phyloP scores from a whole-genome alignment of 2,888 invertebrate species.

The Petrophora chlorosata region DNA sequence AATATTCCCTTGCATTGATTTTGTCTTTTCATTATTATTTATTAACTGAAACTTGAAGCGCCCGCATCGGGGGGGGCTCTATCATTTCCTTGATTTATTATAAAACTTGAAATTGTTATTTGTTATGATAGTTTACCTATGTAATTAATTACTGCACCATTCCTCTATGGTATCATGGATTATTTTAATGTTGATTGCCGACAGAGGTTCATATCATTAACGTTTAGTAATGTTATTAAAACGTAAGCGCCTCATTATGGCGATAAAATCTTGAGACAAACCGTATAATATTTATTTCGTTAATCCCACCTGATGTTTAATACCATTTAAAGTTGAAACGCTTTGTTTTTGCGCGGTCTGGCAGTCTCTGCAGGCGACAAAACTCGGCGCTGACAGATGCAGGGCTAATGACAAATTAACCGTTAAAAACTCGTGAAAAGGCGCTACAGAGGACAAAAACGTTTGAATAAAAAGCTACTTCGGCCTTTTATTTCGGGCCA shows the following conservation, averaged over 20 bases:
- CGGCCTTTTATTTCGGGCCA: slow-evolving; percentile 56
- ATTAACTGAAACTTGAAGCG: slow-evolving; percentile 41
- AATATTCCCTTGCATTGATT: slow-evolving; percentile 59
- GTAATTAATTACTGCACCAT: slow-evolving; percentile 38
- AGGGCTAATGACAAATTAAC: slow-evolving; percentile 77
- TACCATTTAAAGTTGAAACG: slow-evolving; percentile 43
- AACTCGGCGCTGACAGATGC: slow-evolving; percentile 68
- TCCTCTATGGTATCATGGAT: slow-evolving; percentile 29
- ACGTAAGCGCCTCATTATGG: slow-evolving; percentile 26
- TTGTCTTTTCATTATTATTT: slow-evolving; percentile 51
- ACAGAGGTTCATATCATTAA: slow-evolving; percentile 29
- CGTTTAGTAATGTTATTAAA: slow-evolving; percentile 34
- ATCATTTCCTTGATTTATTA: slow-evolving; percentile 38
- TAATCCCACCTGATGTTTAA: slow-evolving; percentile 29
- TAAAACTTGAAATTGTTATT: slow-evolving; percentile 39
- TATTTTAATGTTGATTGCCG: slow-evolving; percentile 31
- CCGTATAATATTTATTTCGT: slow-evolving; percentile 16
- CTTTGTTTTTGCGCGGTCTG: slow-evolving; percentile 50
- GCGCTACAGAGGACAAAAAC: slow-evolving; percentile 54
- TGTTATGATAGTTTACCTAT: slow-evolving; percentile 39
- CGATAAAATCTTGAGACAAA: slow-evolving; percentile 16
- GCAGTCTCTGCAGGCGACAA: slow-evolving; percentile 53
- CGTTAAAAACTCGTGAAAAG: slow-evolving; percentile 69
- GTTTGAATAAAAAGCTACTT: slow-evolving; percentile 56
- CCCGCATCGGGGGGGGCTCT: slow-evolving; percentile 25